Evolutionary conservation across 2,113 vertebrate species (phyloP), one percentile per base, ranked within the genome.

Genomic region (Nothocercus nigrocapillus): DNA sequence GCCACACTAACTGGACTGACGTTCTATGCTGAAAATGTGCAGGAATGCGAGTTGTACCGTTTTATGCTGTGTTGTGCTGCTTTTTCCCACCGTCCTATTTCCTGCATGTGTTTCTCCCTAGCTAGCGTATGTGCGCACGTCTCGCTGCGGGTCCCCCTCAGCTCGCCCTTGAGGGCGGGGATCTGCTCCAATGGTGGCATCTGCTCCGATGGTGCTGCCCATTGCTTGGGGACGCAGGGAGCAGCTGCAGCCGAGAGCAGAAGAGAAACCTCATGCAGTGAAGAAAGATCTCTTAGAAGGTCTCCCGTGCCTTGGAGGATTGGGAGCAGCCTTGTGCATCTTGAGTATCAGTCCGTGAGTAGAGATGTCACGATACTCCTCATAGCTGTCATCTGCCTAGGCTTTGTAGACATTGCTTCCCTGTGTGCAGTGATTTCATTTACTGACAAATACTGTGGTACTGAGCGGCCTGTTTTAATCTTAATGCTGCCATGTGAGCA

Each of bases 151-250:
- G 19, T 11, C n/a, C 38, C 27, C 62, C 12, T 59, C 27, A 34
- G 32, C 0, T 0, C 28, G n/a, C n/a, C 6, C 45, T 56, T 70
- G 16, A 25, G 14, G 63, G 42, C n/a, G 56, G 34, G 11, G 64
- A 25, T 6, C 30, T 51, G 25, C 12, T 51, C 30, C 44, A 56
- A 22, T 12, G 8, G 30, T 62, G 30, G n/a, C n/a, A 25, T 6
- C 30, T 51, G 25, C 12, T 51, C 30, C 44, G 63, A 22, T 12
- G 8, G 30, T 62, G 30, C 24, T 49, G 16, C 45, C 62, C 10
- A 7, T 34, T 30, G 25, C n/a, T 34, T 21, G 24, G 16, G 30
- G 38, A 3, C 5, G 11, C 4, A 21, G 19, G 58, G 49, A 44
- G 30, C 73, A 58, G 24, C 58, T 56, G 17, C 58, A 17, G 56